These are phyloP conservation scores for Antennarius striatus DNA, from an alignment of 2,113 vertebrate species.

Conservation along the genomic window DNA sequence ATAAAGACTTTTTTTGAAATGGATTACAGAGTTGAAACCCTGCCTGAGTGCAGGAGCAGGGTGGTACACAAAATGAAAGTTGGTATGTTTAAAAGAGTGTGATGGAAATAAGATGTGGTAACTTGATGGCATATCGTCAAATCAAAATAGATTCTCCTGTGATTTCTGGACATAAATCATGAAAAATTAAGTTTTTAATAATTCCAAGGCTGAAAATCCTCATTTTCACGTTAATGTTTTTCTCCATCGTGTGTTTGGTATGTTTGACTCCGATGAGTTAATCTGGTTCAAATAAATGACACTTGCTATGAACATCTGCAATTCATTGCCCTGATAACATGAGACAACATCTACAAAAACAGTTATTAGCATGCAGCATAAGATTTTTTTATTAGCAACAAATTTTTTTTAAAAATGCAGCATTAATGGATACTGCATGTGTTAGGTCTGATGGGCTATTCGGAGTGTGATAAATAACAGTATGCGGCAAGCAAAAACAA, in stretches of 20 bases:
- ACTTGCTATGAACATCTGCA: background rate
- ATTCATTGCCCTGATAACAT: background rate
- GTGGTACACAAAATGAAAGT: background rate
- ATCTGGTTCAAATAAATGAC: conserved; percentile 1
- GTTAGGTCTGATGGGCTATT: too few relatives aligned
- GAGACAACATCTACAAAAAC: background rate
- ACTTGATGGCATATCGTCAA: too few relatives aligned
- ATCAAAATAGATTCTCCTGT: too few relatives aligned
- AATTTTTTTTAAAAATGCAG: too few relatives aligned
- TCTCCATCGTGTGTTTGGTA: background rate
- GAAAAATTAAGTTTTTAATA: background rate
- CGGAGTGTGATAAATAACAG: too few relatives aligned
- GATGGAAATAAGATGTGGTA: too few relatives aligned
- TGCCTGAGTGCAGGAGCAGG: conserved; percentile 13
- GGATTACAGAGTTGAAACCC: conserved; percentile 28
- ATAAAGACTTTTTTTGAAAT: conserved; percentile 22
- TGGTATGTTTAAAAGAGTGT: background rate
- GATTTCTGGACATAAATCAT: background rate
- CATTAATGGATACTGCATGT: too few relatives aligned
- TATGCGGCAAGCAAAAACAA: too few relatives aligned
- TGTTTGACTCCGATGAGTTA: background rate
- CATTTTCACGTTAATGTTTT: background rate
- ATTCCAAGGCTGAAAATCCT: background rate
- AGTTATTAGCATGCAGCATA: conserved; percentile 25
- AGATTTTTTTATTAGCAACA: conserved; percentile 9